Evolutionary conservation across 92 coral and sea anemone species (phyloP), one percentile per base, ranked within the genome.

Genomic region (Siderastrea radians): DNA sequence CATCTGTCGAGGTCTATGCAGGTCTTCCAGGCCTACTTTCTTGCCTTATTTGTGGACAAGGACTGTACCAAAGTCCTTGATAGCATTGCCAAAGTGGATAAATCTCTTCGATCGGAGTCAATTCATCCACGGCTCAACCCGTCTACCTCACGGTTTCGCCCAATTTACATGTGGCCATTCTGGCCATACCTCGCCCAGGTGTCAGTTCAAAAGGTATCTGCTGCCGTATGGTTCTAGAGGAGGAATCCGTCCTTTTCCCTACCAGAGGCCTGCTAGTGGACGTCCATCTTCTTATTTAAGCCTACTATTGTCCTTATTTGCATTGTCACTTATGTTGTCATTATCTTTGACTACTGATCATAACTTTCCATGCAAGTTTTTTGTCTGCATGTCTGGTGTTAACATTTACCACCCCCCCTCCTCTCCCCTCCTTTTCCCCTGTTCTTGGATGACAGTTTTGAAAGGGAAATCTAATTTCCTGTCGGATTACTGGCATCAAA

Each of bases 51-150:
- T 52, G 70, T 60, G 2, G 88, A 84, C n/a, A 84, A 74, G 14
- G 88, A 74, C 26, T 74, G 74, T 47, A 52, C 88, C 16, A 84
- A 84, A 47, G 88, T 84, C 13, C 82, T 84, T 1, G 82, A 84
- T 11, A 3, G 48, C 44, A 61, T 84, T 1, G 48, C 74, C 62
- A 84, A 84, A 19, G 88, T 84, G 74, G 88, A 84, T 46, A 84
- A 84, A 43, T 46, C 86, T 3, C n/a, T 16, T 4, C 67, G 53
- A 7, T 60, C 16, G 3, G 51, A 7, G 46, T 57, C 50, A n/a
- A 38, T 62, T 70, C 13, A 1, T 14, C 78, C 55, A 12, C 50
- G 45, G 7, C 26, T 11, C 58, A 65, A 48, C 62, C 14, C 75
- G 19, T 3, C 75, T 14, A 26, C 75, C 19, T 51, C 75, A 11